Conservation (phyloP, 2,888 invertebrate species). For the Scelioninae gen. 1 region DNA sequence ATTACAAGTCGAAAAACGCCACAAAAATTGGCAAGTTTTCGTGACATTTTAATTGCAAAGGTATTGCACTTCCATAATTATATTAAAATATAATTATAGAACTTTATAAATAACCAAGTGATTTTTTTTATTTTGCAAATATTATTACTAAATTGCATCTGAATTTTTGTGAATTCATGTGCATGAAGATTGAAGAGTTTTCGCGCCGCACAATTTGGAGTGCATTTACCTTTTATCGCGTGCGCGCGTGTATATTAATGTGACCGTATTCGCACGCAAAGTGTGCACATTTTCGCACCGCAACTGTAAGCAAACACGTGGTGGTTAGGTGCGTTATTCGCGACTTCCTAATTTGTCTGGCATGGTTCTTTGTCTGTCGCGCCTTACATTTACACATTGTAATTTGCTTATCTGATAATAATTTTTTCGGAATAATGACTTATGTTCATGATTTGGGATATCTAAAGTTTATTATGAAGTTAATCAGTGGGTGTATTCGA, state of each 20-base stretch:
- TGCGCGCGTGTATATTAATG: slow-evolving; percentile 24
- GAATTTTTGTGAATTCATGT: no score
- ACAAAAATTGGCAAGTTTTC: no score
- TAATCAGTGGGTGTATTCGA: slow-evolving; percentile 21
- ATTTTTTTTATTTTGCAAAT: no score
- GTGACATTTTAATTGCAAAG: no score
- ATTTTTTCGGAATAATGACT: slow-evolving; percentile 42
- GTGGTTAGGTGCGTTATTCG: slow-evolving; percentile 9
- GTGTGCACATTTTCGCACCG: neutral
- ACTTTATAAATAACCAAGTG: no score
- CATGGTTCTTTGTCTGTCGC: slow-evolving; percentile 37
- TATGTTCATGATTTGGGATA: slow-evolving; percentile 29
- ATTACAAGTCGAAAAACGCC: no score
- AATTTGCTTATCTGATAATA: slow-evolving; percentile 39
- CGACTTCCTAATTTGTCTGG: slow-evolving; percentile 42
- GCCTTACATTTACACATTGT: slow-evolving; percentile 14
- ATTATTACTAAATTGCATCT: no score
- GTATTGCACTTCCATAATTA: no score
- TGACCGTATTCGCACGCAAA: no score
- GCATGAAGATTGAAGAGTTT: no score
- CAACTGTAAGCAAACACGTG: slow-evolving; percentile 29
- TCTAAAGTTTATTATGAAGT: slow-evolving; percentile 45
- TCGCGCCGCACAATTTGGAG: slow-evolving; percentile 7
- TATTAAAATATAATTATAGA: no score
- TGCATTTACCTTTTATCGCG: slow-evolving; percentile 42